Base-by-base conservation (phyloP, 2,113 vertebrate genomes). In the Oryzias woworae region DNA sequence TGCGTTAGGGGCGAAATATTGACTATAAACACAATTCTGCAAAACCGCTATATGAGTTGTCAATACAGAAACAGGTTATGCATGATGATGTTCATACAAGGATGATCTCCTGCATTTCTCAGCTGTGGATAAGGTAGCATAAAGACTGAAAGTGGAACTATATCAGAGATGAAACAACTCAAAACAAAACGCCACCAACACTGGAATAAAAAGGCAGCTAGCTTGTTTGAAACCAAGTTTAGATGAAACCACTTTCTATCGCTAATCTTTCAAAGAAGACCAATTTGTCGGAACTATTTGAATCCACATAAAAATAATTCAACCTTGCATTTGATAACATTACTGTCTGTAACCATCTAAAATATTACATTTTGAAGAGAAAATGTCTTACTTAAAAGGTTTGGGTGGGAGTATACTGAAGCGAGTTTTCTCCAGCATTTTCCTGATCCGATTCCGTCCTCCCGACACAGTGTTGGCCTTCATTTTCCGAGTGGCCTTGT, bases 341-440 rank as follows among this genome's bases (percentile, higher is more conserved):
- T 36, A 36, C 36, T 36, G 36, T 12, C 8, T 10, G 1, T 10
- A 12, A 12, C 36, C 36, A 13, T 36, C 8, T 12, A 12, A 36
- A 10, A 36, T 36, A 36, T 36, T 36, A 10, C 1, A 12, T 12
- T 12, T 10, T 36, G 36, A 36, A 2, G 36, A 36, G 36, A 36
- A 36, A 2, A 36, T 36, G 20, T 18, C 90, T 57, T 87, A 98
- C 97, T 95, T 98, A 90, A 97, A 97, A 0, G 97, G 92, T 69
- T 99, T 98, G 22, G 97, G 95, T 51, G 96, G 96, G 64, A 99
- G 93, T 58, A 99, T 98, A 82, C 95, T 99, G 89, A 98, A 97
- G 18, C 95, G 89, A 3, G 96, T 98, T 90, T 96, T 98, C 86
- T 98, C 96, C 88, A 99, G 86, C 89, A 99, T 98, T 57, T 98